Base-by-base conservation (phyloP, 2,797 vertebrate species). In the Rachycentron canadum region DNA sequence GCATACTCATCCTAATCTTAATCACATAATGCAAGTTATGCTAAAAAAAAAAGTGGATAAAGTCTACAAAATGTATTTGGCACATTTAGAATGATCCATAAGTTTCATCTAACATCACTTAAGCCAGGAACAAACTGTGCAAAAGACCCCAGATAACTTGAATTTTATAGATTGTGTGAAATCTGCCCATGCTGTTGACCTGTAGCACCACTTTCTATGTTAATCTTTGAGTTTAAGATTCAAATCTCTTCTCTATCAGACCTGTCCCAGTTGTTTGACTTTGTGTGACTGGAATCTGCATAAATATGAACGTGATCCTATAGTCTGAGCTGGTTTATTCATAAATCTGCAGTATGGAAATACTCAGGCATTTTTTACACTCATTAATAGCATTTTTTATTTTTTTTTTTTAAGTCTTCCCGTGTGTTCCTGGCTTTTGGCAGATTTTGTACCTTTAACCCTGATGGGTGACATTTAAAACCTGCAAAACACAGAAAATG, bases 11-110 rank as follows among this genome's bases (percentile, higher is more conserved):
- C 32, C 32, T 32, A 32, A 32, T 87, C 55, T 76, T 76, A 58
- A 74, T 84, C 73, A 85, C 74, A 89, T 26, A 62, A 89, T 90
- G 83, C 82, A 86, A 88, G 14, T 68, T 62, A 80, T 70, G 41
- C 57, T 57, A 50, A 84, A 58, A 81, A 70, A 88, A 84, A 19
- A 13, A 69, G 60, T 78, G 68, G 36, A 69, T 81, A 76, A 84
- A 89, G 53, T 84, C 73, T 83, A 86, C 71, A 69, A 79, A 79
- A 84, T 87, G 79, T 83, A 82, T 90, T 86, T 91, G 91, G 85
- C 81, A 90, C 88, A 86, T 81, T 85, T 69, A 80, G 47, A 83
- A 84, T 65, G 7, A 86, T 81, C 26, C 40, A 52, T 79, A 81
- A 73, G 53, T 40, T 74, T 82, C 14, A 80, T 71, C 69, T 57